Conservation (phyloP, 2,888 invertebrate species). For the Chymomyza caudatula region DNA sequence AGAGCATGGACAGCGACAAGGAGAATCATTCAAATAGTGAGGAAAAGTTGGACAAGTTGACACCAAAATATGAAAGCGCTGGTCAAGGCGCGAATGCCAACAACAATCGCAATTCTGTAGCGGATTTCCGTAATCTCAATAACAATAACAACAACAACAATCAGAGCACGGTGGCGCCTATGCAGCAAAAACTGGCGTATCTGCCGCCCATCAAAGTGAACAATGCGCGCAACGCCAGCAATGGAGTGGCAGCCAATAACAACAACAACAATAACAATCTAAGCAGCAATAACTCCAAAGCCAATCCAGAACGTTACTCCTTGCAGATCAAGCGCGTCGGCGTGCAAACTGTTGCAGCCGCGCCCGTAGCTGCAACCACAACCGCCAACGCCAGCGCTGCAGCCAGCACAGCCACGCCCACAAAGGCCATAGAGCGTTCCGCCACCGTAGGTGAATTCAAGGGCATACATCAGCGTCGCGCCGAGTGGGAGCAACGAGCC, state of each 20-base stretch:
- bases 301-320: not conserved
- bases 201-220: conserved; percentile 65
- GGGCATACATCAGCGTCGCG: conserved; percentile 86
- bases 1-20: conserved; percentile 84
- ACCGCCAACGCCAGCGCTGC: conserved; percentile 40
- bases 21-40: conserved; percentile 82
- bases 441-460: conserved; percentile 80
- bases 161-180: conserved; percentile 10
- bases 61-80: conserved; percentile 64
- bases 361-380: conserved; percentile 32
- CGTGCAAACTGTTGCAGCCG: conserved; percentile 45
- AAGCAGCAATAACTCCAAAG: conserved; percentile 13
- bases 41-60: conserved; percentile 78
- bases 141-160: conserved; percentile 40
- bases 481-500: conserved; percentile 88
- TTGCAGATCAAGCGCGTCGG: conserved; percentile 72
- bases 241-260: conserved; percentile 43
- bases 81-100: conserved; percentile 37
- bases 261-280: conserved; percentile 62
- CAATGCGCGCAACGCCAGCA: conserved; percentile 32
- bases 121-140: conserved; percentile 71
- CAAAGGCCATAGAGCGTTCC: conserved; percentile 71
- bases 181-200: conserved; percentile 40
- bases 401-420: conserved; percentile 24
- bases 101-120: conserved; percentile 71